A percentile compares a stretch with the other conserved stretches of the same genome.
These are phyloP conservation scores for Umimayanthus kanabou DNA, from an alignment of 92 coral and sea anemone genomes.

Conservation along the genomic window DNA sequence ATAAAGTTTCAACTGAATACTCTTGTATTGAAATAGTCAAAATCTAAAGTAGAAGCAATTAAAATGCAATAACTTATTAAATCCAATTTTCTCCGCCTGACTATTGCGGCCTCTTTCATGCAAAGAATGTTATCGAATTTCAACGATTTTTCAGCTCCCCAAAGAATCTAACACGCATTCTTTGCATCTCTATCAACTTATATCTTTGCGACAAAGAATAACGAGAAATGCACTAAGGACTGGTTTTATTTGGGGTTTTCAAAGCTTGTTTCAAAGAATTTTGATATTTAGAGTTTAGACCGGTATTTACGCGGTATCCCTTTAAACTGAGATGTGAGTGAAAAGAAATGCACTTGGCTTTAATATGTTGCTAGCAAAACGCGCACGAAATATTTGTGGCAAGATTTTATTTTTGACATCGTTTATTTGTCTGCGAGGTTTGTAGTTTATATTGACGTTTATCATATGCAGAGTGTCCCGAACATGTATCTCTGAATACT, in stretches of 20 bases:
- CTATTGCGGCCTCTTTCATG: constrained; percentile 19
- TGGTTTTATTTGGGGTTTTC: neutral
- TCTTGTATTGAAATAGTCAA: neutral
- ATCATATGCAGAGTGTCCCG: too few species aligned
- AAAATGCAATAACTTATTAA: constrained; percentile 8
- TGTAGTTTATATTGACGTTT: too few species aligned
- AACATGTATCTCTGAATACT: too few species aligned
- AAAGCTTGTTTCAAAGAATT: neutral
- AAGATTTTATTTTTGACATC: neutral
- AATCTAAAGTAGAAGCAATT: neutral
- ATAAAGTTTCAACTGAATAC: neutral
- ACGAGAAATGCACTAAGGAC: neutral
- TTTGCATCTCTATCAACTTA: neutral
- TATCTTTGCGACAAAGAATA: neutral
- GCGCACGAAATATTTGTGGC: neutral
- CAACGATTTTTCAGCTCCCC: neutral
- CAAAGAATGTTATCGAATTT: neutral
- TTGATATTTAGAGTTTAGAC: too few species aligned
- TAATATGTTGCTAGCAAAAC: neutral
- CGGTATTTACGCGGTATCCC: too few species aligned
- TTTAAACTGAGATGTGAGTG: too few species aligned
- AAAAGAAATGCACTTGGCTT: neutral
- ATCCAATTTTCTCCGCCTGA: neutral
- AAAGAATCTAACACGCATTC: neutral
- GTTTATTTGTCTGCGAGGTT: neutral